These are phyloP conservation scores for Cryptocephalus primarius DNA, from an alignment of 2,888 invertebrate genomes.

Conservation along the genomic window DNA sequence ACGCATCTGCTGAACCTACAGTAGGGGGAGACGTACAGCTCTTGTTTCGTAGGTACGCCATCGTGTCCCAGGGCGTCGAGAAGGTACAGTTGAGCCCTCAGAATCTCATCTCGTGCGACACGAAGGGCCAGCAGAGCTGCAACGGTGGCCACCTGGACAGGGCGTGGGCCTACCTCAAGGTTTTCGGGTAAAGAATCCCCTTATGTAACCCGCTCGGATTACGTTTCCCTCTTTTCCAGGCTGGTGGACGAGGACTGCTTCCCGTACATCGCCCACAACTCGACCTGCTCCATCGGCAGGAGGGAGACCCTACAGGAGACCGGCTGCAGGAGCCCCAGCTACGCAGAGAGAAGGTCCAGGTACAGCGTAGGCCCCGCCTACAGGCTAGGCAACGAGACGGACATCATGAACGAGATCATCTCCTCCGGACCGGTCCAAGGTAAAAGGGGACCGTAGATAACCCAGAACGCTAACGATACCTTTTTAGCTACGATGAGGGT, in stretches of 20 bases:
- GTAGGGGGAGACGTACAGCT: no score
- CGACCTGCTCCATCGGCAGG: conserved; percentile 51
- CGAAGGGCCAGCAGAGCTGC: conserved; percentile 67
- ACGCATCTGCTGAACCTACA: conserved; percentile 12
- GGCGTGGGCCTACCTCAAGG: conserved; percentile 82
- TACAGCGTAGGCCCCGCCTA: conserved; percentile 71
- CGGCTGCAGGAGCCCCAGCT: conserved; percentile 42
- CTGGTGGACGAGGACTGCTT: conserved; percentile 78
- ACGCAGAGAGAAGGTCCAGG: conserved; percentile 46
- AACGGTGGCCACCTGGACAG: conserved; percentile 80
- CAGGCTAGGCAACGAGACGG: conserved; percentile 60
- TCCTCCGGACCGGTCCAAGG: conserved; percentile 89
- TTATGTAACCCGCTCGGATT: background rate
- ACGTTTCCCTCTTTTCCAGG: conserved; percentile 40
- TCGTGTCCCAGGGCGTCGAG: conserved; percentile 74
- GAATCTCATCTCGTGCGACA: conserved; percentile 77
- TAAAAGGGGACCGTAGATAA: conserved; percentile 24
- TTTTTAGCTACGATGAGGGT: conserved; percentile 76
- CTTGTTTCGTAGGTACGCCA: conserved; percentile 50
- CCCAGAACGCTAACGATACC: background rate
- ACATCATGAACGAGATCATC: conserved; percentile 87
- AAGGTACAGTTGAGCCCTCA: conserved; percentile 67
- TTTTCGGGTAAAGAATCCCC: conserved; percentile 50
- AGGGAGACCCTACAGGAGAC: conserved; percentile 39
- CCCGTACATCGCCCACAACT: conserved; percentile 58